phyloP scores from a whole-genome alignment of 2,888 invertebrate genomes.

The Acleris literana region DNA sequence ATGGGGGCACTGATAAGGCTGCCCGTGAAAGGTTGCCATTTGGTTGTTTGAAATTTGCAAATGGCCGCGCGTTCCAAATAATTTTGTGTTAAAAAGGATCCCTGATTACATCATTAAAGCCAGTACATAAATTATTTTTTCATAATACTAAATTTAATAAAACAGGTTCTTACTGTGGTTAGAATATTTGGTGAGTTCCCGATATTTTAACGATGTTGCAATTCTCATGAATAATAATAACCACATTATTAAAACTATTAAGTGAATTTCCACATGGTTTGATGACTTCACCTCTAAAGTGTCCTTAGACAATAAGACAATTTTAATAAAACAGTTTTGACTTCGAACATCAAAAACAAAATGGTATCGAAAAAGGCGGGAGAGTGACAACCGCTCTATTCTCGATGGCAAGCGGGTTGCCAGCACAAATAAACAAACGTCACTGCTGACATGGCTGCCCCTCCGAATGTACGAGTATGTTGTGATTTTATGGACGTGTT shows the following conservation, averaged over 20 bases:
- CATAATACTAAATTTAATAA: too few species aligned
- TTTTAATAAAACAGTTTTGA: neutral
- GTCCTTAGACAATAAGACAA: too few species aligned
- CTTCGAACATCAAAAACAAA: conserved; percentile 9
- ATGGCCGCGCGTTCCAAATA: neutral
- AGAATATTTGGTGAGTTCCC: too few species aligned
- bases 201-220: too few species aligned
- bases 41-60: conserved; percentile 18
- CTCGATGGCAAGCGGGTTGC: conserved; percentile 17
- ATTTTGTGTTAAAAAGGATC: neutral
- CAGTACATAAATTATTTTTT: too few species aligned
- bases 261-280: neutral
- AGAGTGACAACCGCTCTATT: conserved; percentile 14
- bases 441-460: conserved; percentile 24
- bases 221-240: neutral
- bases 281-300: neutral
- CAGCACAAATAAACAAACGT: conserved; percentile 31
- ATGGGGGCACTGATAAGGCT: conserved; percentile 24
- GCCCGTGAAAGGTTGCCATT: conserved; percentile 7
- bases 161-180: too few species aligned
- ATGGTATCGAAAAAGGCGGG: conserved; percentile 23
- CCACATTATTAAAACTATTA: neutral
- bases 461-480: neutral
- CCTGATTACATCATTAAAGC: neutral
- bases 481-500: conserved; percentile 30